Conservation (phyloP, 2,888 invertebrate genomes). For the Smittia sp. region DNA sequence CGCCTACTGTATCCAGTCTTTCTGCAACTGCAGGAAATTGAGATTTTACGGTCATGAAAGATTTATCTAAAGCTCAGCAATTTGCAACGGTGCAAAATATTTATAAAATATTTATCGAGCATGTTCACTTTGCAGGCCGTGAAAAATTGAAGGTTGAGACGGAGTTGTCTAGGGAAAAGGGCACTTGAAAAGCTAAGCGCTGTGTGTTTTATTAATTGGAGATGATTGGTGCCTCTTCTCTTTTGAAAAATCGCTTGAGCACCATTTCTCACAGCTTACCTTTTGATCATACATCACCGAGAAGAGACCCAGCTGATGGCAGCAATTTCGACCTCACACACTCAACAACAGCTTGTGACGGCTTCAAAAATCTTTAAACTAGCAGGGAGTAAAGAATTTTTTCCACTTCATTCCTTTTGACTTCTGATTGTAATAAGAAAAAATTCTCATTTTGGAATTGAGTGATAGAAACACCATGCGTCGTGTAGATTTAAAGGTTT, state of each 20-base stretch:
- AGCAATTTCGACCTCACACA: constrained; percentile 36
- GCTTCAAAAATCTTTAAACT: not conserved
- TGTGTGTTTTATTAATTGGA: not conserved
- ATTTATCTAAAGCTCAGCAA: too few species aligned
- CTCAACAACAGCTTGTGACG: not conserved
- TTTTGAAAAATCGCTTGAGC: not conserved
- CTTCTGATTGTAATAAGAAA: constrained; percentile 17
- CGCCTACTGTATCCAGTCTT: constrained; percentile 12
- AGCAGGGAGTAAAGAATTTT: constrained; percentile 37
- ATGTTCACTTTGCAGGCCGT: too few species aligned
- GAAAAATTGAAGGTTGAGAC: too few species aligned
- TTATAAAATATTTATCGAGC: not conserved
- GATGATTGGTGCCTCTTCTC: not conserved
- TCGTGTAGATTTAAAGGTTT: not conserved
- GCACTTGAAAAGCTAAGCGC: not conserved
- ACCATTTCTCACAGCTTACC: not conserved
- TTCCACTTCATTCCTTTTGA: not conserved
- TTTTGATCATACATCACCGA: constrained; percentile 37
- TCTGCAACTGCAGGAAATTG: not conserved
- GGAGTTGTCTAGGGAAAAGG: too few species aligned
- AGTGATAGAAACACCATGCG: too few species aligned
- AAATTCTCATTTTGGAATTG: too few species aligned
- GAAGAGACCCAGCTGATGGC: not conserved
- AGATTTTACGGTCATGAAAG: not conserved
- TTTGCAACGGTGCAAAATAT: not conserved